Base-by-base conservation (phyloP, 2,888 invertebrate species). In the Platerodrilus igneus region DNA sequence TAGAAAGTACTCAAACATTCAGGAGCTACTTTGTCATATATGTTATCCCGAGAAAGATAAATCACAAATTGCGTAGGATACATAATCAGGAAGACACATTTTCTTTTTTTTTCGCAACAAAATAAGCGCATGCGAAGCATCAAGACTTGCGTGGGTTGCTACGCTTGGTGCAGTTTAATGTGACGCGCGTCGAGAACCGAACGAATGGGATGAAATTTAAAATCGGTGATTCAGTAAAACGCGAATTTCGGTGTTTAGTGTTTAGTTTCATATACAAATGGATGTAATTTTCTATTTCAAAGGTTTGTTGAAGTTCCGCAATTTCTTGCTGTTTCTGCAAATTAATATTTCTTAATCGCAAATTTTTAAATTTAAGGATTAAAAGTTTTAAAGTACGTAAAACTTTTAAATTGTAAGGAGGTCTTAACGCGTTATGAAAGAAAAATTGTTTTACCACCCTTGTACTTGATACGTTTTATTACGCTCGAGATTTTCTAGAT, bases 131-230 rank as follows among this genome's bases (percentile, higher is more conserved):
- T 38, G 43, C 43, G 43, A 34, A 43, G 10, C 26, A 30, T 8
- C 6, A 20, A 15, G 34, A 43, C 38, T 22, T 43, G 43, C 43
- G 43, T 43, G 35, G 35, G 38, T 27, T 25, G 30, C 19, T 11
- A 21, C 16, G 13, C 22, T 39, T 43, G 43, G 34, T 27, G 43
- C 34, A 43, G 43, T 43, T 43, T 43, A 22, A 43, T 38, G 23
- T 25, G 19, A 39, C 38, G 43, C 38, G 43, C 38, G 43, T 35
- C 17, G 23, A 28, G 43, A 43, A 43, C 28, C 35, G 43, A 43
- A 31, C 43, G 38, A 43, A 39, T 23, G 30, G 21, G 25, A 42
- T 38, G 38, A 35, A 30, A 36, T 43, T 39, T 38, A 26, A 38
- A 43, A 37, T 14, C 19, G 20, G 27, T 30, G 23, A 17, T 23